These are phyloP conservation scores for Incurvaria masculella DNA, from an alignment of 2,888 invertebrate genomes.

Conservation along the genomic window DNA sequence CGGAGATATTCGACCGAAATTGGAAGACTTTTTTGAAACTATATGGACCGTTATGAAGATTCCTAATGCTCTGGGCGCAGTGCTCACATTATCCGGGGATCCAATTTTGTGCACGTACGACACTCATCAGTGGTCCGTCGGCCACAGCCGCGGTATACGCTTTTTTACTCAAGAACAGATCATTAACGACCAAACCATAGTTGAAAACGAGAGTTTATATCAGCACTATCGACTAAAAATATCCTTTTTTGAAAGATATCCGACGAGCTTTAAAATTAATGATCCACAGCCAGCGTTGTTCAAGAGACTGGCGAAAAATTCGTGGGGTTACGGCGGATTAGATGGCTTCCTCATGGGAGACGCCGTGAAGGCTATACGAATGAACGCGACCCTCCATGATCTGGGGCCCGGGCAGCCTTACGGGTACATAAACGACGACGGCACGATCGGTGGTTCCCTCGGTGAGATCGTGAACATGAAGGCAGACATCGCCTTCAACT, in stretches of 20 bases:
- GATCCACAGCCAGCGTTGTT: background rate
- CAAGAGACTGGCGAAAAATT: background rate
- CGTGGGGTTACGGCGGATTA: constrained; percentile 25
- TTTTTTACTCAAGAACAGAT: background rate
- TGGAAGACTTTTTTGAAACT: background rate
- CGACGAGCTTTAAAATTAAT: constrained; percentile 18
- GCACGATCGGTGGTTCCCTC: constrained; percentile 22
- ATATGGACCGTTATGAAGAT: background rate
- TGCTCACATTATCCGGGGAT: background rate
- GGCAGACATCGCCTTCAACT: constrained; percentile 32
- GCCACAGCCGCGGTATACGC: background rate
- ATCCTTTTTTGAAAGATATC: constrained; percentile 27
- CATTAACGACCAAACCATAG: background rate
- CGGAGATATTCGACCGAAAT: background rate
- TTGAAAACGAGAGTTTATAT: constrained; percentile 12
- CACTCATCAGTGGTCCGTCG: background rate
- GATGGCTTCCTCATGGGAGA: constrained; percentile 30
- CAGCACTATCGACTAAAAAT: constrained; percentile 25
- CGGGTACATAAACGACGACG: constrained; percentile 19
- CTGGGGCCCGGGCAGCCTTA: constrained; percentile 17
- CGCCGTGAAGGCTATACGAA: constrained; percentile 23
- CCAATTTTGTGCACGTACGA: background rate
- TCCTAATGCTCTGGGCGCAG: background rate
- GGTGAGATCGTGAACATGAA: constrained; percentile 22
- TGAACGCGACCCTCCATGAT: constrained; percentile 16